These are phyloP conservation scores for Mantis religiosa DNA, from an alignment of 2,888 invertebrate genomes.

Conservation along the genomic window DNA sequence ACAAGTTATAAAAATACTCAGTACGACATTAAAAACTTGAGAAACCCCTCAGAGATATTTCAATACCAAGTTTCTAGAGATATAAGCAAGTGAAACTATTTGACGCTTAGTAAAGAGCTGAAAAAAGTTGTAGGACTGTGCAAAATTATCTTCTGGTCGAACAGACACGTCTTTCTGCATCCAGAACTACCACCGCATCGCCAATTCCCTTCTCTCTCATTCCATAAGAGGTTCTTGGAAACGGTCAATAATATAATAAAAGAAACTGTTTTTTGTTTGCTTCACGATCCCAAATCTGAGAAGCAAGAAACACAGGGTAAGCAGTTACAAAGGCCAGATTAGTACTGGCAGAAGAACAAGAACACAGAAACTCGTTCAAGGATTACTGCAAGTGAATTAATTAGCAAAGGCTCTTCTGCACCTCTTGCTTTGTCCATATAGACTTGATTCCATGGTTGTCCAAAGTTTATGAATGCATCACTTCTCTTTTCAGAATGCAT, in stretches of 20 bases:
- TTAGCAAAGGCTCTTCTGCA: neutral
- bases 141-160: neutral
- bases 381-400: neutral
- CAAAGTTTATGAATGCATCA: neutral
- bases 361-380: neutral
- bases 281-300: neutral
- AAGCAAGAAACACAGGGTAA: neutral
- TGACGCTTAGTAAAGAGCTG: too few relatives aligned
- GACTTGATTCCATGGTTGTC: neutral
- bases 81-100: too few relatives aligned
- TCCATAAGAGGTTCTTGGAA: neutral
- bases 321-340: neutral
- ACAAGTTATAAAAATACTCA: too few relatives aligned
- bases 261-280: neutral
- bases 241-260: neutral
- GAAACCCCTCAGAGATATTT: too few relatives aligned
- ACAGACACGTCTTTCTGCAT: neutral
- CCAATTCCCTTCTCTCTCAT: neutral
- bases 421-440: neutral
- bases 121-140: too few relatives aligned
- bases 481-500: too few relatives aligned
- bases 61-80: too few relatives aligned
- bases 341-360: neutral
- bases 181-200: neutral
- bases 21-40: too few relatives aligned